Percentiles rank a stretch among this genome's conserved stretches.
phyloP scores from a whole-genome alignment of 2,888 invertebrate species.

The Schizaphis graminum region DNA sequence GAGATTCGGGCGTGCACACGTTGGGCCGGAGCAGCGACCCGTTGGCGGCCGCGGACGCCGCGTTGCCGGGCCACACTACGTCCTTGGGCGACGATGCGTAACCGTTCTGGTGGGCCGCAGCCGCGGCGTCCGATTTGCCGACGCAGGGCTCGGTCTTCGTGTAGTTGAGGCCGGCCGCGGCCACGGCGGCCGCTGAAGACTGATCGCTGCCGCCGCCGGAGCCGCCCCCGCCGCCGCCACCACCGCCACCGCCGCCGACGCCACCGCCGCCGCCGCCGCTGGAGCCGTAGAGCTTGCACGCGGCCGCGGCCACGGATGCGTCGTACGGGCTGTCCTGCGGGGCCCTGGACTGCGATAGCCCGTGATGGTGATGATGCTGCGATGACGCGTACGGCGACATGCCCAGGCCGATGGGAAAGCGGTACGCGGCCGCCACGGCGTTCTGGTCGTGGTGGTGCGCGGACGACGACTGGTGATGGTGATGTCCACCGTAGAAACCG shows the following conservation, averaged over 20 bases:
- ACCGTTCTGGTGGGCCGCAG: conserved; percentile 73
- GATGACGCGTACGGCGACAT: conserved; percentile 86
- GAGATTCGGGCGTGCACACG: conserved; percentile 90
- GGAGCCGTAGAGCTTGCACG: conserved; percentile 84
- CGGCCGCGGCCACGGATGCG: conserved; percentile 84
- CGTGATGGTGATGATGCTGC: conserved; percentile 81
- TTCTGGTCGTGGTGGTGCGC: conserved; percentile 79
- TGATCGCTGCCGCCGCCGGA: conserved; percentile 84
- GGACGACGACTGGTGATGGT: conserved; percentile 81
- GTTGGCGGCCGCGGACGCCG: conserved; percentile 77
- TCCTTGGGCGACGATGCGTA: conserved; percentile 74
- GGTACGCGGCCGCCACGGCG: conserved; percentile 78
- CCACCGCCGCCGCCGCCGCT: conserved; percentile 78
- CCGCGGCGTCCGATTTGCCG: conserved; percentile 67
- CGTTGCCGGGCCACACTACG: conserved; percentile 80
- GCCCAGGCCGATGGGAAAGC: conserved; percentile 87
- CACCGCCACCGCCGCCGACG: conserved; percentile 83
- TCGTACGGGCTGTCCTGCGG: conserved; percentile 94
- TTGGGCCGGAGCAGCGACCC: conserved; percentile 83
- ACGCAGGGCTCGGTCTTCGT: conserved; percentile 70
- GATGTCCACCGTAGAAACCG: conserved; percentile 94
- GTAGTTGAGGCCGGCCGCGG: conserved; percentile 74
- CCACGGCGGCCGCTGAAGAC: conserved; percentile 79
- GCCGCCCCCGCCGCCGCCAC: conserved; percentile 76
- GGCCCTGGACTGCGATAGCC: conserved; percentile 82